Evolutionary conservation across 2,888 invertebrate species (phyloP), one percentile per base, ranked within the genome.

Genomic region (Eueremaeus valkanovi): DNA sequence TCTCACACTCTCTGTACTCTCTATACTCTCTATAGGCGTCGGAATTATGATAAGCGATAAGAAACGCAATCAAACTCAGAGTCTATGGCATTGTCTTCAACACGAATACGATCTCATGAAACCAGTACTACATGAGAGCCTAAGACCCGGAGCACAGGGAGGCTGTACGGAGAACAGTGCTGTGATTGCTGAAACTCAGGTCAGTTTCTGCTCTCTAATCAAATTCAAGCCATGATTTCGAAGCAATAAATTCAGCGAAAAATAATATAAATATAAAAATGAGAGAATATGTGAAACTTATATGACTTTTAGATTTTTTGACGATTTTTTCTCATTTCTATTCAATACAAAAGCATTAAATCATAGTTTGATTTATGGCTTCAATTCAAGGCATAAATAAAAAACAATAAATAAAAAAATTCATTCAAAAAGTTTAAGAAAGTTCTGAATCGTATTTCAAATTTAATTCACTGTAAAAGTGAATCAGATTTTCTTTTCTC

Each of bases 131-230:
- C 85, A 94, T 77, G 93, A 94, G 29, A 94, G 94, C 0, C 95
- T 95, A 94, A 93, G 94, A 81, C 93, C 95, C 81, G 93, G 93
- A 74, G 94, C 94, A 85, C 93, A 94, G 83, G 94, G 95, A 1
- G 92, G 93, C n/a, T 94, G 94, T 82, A 92, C 94, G 0, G 93
- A 93, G 81, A 91, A 91, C 81, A 93, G 92, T 81, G 92, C 93
- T 18, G 92, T 95, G 77, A 79, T 80, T 58, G 80, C 79, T 3
- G 81, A 80, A 76, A 80, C 80, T 21, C 80, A 81, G 80, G 80
- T 81, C 66, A 66, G 76, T 29, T n/a, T n/a, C n/a, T n/a, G 11
- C 11, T 24, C 29, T 66, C 21, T 66, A 66, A 66, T 66, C 63
- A 36, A 66, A 66, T 66, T 66, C 36, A 21, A 66, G 63, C 18